Evolutionary conservation across 2,888 invertebrate species (phyloP).

Genomic region (Suillia variegata): DNA sequence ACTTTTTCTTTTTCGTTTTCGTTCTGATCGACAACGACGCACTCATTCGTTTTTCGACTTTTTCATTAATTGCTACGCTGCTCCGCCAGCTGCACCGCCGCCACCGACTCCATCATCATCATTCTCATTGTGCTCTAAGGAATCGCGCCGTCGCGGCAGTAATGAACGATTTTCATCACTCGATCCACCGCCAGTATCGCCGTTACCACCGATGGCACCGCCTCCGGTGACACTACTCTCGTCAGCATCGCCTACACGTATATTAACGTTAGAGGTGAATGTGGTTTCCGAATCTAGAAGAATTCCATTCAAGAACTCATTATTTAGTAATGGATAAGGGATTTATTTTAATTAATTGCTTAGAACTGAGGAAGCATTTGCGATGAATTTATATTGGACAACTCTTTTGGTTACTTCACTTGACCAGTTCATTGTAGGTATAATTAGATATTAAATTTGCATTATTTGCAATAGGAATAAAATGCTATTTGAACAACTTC

Average conservation of each 20-base stretch:
- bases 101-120: constrained; percentile 21
- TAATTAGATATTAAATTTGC: too few relatives aligned
- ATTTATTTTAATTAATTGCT: too few relatives aligned
- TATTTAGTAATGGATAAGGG: background rate
- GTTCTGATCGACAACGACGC: constrained; percentile 19
- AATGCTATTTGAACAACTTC: too few relatives aligned
- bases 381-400: too few relatives aligned
- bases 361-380: too few relatives aligned
- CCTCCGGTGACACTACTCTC: too few relatives aligned
- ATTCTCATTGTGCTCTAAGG: constrained; percentile 35
- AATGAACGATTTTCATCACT: constrained; percentile 60
- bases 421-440: too few relatives aligned
- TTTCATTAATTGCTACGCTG: constrained; percentile 57
- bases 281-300: constrained; percentile 60
- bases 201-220: constrained; percentile 35
- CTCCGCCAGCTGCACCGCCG: constrained; percentile 10
- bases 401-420: too few relatives aligned
- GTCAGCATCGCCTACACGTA: constrained; percentile 40
- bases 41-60: constrained; percentile 26
- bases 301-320: too few relatives aligned
- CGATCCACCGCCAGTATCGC: constrained; percentile 43
- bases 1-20: constrained; percentile 31
- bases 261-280: constrained; percentile 55
- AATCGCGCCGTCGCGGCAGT: constrained; percentile 48
- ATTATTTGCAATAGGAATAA: too few relatives aligned